phyloP scores from a whole-genome alignment of 2,888 invertebrate genomes.

The Zeuzera pyrina region DNA sequence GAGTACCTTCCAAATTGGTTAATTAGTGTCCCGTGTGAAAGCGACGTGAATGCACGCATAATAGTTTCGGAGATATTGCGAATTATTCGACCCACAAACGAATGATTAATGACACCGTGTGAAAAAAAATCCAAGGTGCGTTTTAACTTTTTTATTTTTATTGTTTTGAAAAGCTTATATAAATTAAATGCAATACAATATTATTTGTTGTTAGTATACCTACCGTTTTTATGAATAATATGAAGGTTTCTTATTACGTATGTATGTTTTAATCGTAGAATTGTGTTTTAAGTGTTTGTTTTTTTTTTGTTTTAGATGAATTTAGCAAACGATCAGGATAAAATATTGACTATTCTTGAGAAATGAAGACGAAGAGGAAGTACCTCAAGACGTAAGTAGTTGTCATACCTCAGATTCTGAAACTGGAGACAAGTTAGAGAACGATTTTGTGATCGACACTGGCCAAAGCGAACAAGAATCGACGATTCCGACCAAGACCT shows the following conservation, averaged over 20 bases:
- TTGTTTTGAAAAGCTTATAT: no score
- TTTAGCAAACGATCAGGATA: not conserved
- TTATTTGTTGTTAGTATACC: no score
- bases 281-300: no score
- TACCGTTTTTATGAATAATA: no score
- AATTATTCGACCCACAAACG: not conserved
- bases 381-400: not conserved
- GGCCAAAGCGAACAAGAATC: constrained; percentile 1
- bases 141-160: no score
- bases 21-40: constrained; percentile 1
- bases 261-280: no score
- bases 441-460: not conserved
- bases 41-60: constrained; percentile 2
- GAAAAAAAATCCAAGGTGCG: no score
- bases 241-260: no score
- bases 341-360: not conserved
- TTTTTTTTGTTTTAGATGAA: not conserved
- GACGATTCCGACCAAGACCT: not conserved
- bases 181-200: no score
- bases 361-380: constrained; percentile 1
- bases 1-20: constrained; percentile 2
- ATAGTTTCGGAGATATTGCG: constrained; percentile 2
- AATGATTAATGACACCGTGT: no score
- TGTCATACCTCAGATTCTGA: constrained; percentile 1
- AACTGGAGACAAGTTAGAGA: constrained; percentile 1